Conservation (phyloP, 2,113 vertebrate genomes). For the Anhinga anhinga region DNA sequence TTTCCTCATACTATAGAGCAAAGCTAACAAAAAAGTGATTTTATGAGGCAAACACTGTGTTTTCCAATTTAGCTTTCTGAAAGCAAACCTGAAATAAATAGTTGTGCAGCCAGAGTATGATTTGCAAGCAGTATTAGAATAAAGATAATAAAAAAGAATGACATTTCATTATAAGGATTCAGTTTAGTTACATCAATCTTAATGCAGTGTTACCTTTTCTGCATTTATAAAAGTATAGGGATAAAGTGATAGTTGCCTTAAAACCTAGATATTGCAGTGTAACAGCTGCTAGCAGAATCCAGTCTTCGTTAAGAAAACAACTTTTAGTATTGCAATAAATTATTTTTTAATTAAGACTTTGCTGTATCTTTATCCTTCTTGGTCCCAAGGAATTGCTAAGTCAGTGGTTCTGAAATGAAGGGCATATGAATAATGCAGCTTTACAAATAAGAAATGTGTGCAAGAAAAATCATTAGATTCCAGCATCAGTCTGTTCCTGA, state of each 20-base stretch:
- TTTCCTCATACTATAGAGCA: not conserved
- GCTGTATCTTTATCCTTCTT: not conserved
- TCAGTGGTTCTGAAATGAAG: not conserved
- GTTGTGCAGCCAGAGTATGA: not conserved
- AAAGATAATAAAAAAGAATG: constrained; percentile 27
- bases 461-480: not conserved
- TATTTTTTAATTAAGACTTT: not conserved
- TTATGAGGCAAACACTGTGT: not conserved
- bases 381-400: not conserved
- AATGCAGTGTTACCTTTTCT: not conserved
- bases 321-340: not conserved
- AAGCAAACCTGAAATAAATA: constrained; percentile 21
- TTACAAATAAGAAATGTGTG: not conserved
- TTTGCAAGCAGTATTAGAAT: constrained; percentile 3
- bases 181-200: not conserved
- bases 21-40: not conserved
- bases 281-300: not conserved
- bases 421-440: not conserved
- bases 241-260: not conserved
- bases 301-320: not conserved
- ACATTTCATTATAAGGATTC: not conserved
- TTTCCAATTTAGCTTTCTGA: not conserved
- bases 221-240: not conserved
- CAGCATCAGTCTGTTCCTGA: not conserved
- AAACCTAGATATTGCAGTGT: not conserved